phyloP scores from a whole-genome alignment of 2,888 invertebrate species.

The Ormyrus nitidulus region DNA sequence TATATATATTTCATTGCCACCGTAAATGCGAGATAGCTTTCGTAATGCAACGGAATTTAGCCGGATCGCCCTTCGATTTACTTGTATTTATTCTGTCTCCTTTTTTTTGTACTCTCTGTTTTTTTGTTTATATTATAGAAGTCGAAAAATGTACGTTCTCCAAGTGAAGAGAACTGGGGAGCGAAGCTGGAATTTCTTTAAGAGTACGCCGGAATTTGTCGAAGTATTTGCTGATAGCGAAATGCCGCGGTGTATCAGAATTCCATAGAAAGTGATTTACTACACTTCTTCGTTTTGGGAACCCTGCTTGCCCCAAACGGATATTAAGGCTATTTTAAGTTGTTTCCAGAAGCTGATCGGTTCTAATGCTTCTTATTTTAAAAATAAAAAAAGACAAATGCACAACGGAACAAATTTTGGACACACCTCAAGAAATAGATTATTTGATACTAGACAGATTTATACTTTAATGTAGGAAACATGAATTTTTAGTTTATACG shows the following conservation, averaged over 20 bases:
- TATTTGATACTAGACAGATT: no score
- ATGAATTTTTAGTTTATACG: no score
- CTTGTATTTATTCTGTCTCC: conserved; percentile 7
- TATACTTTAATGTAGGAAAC: no score
- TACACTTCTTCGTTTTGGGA: conserved; percentile 24
- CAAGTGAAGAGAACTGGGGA: not conserved
- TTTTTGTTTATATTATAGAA: conserved; percentile 16
- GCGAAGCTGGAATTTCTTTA: conserved; percentile 30
- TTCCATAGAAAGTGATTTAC: conserved; percentile 51
- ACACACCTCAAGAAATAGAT: no score
- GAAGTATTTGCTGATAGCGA: conserved; percentile 38
- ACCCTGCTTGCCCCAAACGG: not conserved
- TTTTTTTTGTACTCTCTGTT: not conserved
- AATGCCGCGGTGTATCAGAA: conserved; percentile 34
- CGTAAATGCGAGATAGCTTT: conserved; percentile 9
- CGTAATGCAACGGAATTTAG: conserved; percentile 19
- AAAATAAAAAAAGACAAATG: no score
- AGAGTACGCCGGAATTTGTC: conserved; percentile 28
- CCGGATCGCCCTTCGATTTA: not conserved
- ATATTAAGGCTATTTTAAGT: no score
- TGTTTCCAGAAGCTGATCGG: no score
- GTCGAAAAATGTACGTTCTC: conserved; percentile 11
- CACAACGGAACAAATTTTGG: no score
- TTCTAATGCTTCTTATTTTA: no score
- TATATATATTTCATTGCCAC: conserved; percentile 42